Evolutionary conservation across 2,888 invertebrate species (phyloP).

Genomic region (Pogonocherus hispidulus): DNA sequence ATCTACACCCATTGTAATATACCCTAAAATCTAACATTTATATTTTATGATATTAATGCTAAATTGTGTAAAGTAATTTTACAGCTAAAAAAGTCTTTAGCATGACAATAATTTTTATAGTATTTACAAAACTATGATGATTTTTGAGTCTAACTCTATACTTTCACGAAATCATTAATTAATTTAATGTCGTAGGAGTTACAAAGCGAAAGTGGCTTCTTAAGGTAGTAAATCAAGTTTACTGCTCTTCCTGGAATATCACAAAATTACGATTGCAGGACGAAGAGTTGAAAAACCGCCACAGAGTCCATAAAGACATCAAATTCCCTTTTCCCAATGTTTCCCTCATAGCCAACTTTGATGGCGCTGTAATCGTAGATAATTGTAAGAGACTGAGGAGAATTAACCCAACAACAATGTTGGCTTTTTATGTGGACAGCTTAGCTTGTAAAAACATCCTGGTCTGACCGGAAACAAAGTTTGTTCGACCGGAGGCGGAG

Average conservation of each 20-base stretch:
- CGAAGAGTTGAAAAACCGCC: conserved; percentile 56
- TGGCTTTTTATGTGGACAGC: conserved; percentile 65
- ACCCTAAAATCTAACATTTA: too few species aligned
- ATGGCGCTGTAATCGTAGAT: conserved; percentile 68
- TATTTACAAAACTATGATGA: too few species aligned
- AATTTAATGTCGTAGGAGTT: too few species aligned
- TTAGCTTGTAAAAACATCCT: conserved; percentile 63
- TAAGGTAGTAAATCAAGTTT: conserved; percentile 32
- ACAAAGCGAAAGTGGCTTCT: conserved; percentile 6
- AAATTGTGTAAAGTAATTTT: too few species aligned
- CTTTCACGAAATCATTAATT: too few species aligned
- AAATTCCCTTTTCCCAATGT: conserved; percentile 57
- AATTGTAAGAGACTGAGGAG: conserved; percentile 63
- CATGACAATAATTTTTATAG: too few species aligned
- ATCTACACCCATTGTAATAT: too few species aligned
- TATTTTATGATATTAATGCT: too few species aligned
- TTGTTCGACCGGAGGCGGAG: conserved; percentile 58
- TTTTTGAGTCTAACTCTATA: too few species aligned
- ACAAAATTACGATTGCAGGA: conserved; percentile 33
- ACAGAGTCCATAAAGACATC: conserved; percentile 62
- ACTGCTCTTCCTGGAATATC: conserved; percentile 29
- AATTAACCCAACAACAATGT: conserved; percentile 67
- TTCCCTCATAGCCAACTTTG: conserved; percentile 58
- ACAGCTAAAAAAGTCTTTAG: too few species aligned
- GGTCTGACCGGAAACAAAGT: conserved; percentile 63